Base-by-base conservation (phyloP, 2,113 vertebrate genomes). In the Macroglossus sobrinus region DNA sequence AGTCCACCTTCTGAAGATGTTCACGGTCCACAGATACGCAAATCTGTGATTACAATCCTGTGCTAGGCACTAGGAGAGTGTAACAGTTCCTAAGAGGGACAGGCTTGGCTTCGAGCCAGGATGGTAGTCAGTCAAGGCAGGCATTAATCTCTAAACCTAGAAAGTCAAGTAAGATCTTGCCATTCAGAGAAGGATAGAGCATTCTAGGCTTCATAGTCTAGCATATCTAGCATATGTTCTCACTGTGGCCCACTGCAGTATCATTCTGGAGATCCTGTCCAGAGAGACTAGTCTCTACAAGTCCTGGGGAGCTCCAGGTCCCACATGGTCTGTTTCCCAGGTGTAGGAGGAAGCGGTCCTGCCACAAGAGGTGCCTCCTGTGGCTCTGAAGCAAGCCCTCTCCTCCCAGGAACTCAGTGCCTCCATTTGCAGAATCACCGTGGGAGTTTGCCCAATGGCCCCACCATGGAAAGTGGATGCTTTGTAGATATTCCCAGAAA, bases 241-340 rank as follows among this genome's bases (percentile, higher is more conserved):
- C 40, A 15, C 28, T 12, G 4, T 45, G 59, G 45, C 53, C 76
- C 38, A 11, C 35, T 50, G 19, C 2, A 35, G 28, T 28, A 16
- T 53, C 74, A 10, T 59, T 86, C 74, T 57, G 18, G 68, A 93
- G 16, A 63, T 68, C 47, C 30, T 47, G 35, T 5, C 43, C n/a
- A 28, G 40, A 14, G 22, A 50, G 4, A n/a, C 0, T 26, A 22
- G 33, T 72, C n/a, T 61, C 53, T 8, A 10, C 0, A 11, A 35
- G 22, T 59, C 19, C 1, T 43, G 50, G 50, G 40, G 22, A 47
- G n/a, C 75, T 30, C n/a, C 24, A 26, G 45, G 28, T 50, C 40
- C 57, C 15, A 3, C 35, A 3, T 9, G 28, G 22, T 40, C 68
- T 47, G 74, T 66, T 55, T 87, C 63, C 40, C 55, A 28, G 72